phyloP scores from a whole-genome alignment of 1,140 invertebrate species.

The Panulirus ornatus region DNA sequence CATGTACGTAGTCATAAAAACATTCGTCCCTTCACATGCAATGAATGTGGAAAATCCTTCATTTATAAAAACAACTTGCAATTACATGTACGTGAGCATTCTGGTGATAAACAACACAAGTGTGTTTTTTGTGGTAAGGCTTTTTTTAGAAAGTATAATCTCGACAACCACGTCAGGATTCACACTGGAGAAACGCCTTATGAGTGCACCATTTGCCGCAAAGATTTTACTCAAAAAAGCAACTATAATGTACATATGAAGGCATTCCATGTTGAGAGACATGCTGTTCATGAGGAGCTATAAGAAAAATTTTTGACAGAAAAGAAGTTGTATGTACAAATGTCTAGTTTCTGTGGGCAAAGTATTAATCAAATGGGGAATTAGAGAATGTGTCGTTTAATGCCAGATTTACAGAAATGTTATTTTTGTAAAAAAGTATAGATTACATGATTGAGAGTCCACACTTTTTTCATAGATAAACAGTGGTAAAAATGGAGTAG shows the following conservation, averaged over 20 bases:
- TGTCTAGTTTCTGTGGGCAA: slow-evolving; percentile 50
- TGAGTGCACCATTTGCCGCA: slow-evolving; percentile 74
- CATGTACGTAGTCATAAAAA: slow-evolving; percentile 80
- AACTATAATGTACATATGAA: slow-evolving; percentile 76
- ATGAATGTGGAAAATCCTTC: slow-evolving; percentile 95
- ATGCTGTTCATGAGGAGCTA: slow-evolving; percentile 74
- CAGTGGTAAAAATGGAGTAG: background rate
- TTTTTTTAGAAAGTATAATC: slow-evolving; percentile 91
- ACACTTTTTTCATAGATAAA: background rate
- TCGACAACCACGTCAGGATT: slow-evolving; percentile 90
- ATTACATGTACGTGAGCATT: slow-evolving; percentile 93
- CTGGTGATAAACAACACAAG: slow-evolving; percentile 90
- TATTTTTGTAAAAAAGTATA: slow-evolving; percentile 32
- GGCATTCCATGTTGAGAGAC: slow-evolving; percentile 75
- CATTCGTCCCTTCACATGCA: slow-evolving; percentile 86
- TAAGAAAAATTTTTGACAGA: slow-evolving; percentile 35
- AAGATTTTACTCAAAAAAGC: slow-evolving; percentile 75
- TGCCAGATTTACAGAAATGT: slow-evolving; percentile 26
- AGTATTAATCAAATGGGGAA: slow-evolving; percentile 44
- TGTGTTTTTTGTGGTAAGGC: slow-evolving; percentile 92
- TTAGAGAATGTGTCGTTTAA: slow-evolving; percentile 30
- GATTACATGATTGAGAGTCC: slow-evolving; percentile 3
- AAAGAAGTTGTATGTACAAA: slow-evolving; percentile 6
- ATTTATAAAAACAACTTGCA: slow-evolving; percentile 95
- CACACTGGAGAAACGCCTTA: slow-evolving; percentile 88